Conservation (phyloP, 2,113 vertebrate species). For the Corydoras sp. region DNA sequence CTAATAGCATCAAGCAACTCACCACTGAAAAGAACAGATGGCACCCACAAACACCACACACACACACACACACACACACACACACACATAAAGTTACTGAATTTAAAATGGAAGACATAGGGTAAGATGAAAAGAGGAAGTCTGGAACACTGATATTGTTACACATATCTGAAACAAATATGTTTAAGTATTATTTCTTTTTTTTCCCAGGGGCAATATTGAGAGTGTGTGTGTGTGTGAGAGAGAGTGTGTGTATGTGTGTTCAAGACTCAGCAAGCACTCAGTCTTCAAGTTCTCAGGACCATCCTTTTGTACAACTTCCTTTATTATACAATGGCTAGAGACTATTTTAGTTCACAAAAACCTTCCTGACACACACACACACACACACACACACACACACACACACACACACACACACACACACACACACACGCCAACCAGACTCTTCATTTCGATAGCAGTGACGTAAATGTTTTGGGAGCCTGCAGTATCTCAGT, state of each 20-base stretch:
- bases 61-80: constrained; percentile 31
- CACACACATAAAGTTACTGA: constrained; percentile 10
- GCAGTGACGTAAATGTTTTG: constrained; percentile 19
- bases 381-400: constrained; percentile 10
- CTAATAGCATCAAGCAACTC: constrained; percentile 30
- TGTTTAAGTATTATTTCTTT: too few relatives aligned
- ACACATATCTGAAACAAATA: too few relatives aligned
- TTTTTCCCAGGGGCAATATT: too few relatives aligned
- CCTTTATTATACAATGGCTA: constrained; percentile 34
- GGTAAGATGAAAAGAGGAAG: too few relatives aligned
- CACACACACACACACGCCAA: constrained; percentile 6
- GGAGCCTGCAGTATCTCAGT: background rate
- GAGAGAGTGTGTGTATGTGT: background rate
- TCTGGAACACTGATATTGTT: too few relatives aligned
- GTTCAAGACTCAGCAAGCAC: constrained; percentile 4
- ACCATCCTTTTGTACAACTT: constrained; percentile 30
- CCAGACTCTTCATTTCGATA: constrained; percentile 6
- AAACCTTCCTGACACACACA: constrained; percentile 37
- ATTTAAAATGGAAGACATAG: background rate
- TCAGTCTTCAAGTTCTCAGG: constrained; percentile 16
- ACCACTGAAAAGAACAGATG: constrained; percentile 40
- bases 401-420: constrained; percentile 17
- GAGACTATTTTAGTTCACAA: constrained; percentile 34
- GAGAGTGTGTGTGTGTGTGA: background rate
- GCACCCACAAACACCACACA: constrained; percentile 12